Evolutionary conservation across 2,888 invertebrate species (phyloP).

Genomic region (Volucella inflata): DNA sequence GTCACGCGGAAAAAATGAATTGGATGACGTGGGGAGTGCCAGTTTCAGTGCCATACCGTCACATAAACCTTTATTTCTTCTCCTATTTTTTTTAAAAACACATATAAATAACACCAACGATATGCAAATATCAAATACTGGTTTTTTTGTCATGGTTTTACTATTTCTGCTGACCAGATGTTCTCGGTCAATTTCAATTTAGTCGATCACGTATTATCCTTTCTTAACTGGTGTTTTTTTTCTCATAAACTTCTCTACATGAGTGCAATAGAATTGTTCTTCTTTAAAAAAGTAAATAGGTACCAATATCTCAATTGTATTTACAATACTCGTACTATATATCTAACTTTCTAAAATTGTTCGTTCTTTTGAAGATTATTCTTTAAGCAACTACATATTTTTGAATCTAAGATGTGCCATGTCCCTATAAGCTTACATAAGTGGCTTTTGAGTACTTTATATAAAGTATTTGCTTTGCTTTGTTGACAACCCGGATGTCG

Average conservation of each 20-base stretch:
- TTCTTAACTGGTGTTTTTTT: no score
- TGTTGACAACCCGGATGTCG: conserved; percentile 60
- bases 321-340: no score
- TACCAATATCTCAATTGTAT: no score
- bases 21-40: conserved; percentile 56
- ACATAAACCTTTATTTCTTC: not conserved
- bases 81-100: not conserved
- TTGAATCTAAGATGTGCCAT: not conserved
- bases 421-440: conserved; percentile 25
- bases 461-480: conserved; percentile 31
- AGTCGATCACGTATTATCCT: no score
- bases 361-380: no score
- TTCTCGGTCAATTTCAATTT: no score
- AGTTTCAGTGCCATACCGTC: not conserved
- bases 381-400: no score
- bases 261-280: no score
- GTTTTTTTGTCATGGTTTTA: conserved; percentile 1
- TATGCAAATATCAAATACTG: conserved; percentile 13
- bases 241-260: no score
- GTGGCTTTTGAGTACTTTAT: conserved; percentile 23
- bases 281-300: no score
- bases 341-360: no score
- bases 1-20: conserved; percentile 79
- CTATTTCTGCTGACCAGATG: no score
- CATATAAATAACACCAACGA: conserved; percentile 1